Evolutionary conservation across 2,888 invertebrate genomes (phyloP), one percentile per base, ranked within the genome.

Genomic region (Luffia ferchaultella): DNA sequence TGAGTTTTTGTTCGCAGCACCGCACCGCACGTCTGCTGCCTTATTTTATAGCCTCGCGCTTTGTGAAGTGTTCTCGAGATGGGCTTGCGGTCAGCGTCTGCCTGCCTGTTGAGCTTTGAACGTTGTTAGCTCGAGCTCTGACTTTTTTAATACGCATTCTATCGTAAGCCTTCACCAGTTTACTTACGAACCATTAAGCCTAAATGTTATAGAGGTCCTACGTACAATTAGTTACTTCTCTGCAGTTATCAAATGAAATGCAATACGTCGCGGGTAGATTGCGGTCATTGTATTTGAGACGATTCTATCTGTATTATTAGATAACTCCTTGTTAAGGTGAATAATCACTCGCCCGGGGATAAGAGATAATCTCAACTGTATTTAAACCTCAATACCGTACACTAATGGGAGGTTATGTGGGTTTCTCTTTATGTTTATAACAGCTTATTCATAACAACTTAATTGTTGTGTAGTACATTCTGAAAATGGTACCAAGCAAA

Each of bases 11-110:
- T 79, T 62, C 56, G 55, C 47, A 54, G 30, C 30, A 53, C 53
- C 53, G 54, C 53, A 53, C 58, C 53, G 45, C 51, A 56, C 61
- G 62, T 55, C 63, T 55, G 52, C 63, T 66, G 64, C 67, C 73
- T 73, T 72, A 73, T 75, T 76, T 75, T 76, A 76, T 73, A 64
- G 70, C 71, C 65, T 65, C 67, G 66, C 68, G 61, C 63, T 60
- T 61, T 65, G 65, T 70, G 67, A 68, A 64, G 64, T 71, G 71
- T 75, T 74, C 75, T 73, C 73, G 65, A 77, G 76, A 75, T 76
- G 78, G 73, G 74, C 64, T 70, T 68, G 68, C 72, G 70, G 63
- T 67, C 67, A 67, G 62, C 63, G 63, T 2, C 48, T 17, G 16
- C 41, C 18, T n/a, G n/a, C 48, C 42, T 42, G 40, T 48, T 42